These are phyloP conservation scores for Lanistes nyassanus DNA, from an alignment of 1,140 invertebrate species.

Conservation along the genomic window DNA sequence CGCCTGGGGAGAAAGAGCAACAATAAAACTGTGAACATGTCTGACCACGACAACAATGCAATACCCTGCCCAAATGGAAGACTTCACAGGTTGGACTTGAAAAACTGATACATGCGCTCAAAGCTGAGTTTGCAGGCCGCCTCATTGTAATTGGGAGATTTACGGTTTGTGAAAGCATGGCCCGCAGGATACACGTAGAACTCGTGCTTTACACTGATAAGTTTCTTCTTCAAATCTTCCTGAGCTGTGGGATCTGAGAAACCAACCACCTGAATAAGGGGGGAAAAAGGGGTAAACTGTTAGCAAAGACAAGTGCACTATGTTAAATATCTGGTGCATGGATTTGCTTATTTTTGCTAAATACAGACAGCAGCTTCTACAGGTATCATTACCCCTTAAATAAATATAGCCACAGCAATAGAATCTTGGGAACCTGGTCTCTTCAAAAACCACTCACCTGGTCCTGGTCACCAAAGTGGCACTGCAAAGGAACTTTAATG, in stretches of 20 bases:
- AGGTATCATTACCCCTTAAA: too few relatives aligned
- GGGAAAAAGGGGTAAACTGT: too few relatives aligned
- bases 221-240: conserved; percentile 27
- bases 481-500: conserved; percentile 56
- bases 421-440: neutral
- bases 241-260: conserved; percentile 34
- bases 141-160: conserved; percentile 25
- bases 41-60: too few relatives aligned
- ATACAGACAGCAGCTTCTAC: too few relatives aligned
- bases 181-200: conserved; percentile 26
- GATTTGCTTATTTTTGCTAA: too few relatives aligned
- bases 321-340: too few relatives aligned
- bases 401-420: too few relatives aligned
- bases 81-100: conserved; percentile 22
- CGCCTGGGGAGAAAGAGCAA: neutral
- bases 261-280: conserved; percentile 28
- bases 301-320: too few relatives aligned
- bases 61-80: too few relatives aligned
- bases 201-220: conserved; percentile 27
- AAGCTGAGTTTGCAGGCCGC: conserved; percentile 15
- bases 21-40: too few relatives aligned
- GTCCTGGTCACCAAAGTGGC: conserved; percentile 57
- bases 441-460: conserved; percentile 10
- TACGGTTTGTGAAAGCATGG: conserved; percentile 34
- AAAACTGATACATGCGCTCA: conserved; percentile 26